Conservation (phyloP, 2,888 invertebrate genomes). For the Oligia strigilis region DNA sequence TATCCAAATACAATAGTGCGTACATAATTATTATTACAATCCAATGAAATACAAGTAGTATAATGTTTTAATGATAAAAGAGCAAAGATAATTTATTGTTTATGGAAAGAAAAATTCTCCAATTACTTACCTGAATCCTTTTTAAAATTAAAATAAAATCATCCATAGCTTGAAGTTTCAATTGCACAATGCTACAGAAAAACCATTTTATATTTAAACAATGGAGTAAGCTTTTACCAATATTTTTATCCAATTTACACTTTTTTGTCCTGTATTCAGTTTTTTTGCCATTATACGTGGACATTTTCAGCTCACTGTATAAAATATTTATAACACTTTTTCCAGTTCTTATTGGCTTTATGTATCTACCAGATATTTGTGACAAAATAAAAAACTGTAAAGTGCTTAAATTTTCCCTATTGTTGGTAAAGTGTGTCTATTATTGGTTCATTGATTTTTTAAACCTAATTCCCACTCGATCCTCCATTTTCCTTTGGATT, state of each 20-base stretch:
- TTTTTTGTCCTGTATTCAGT: constrained; percentile 27
- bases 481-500: not conserved
- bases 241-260: constrained; percentile 49
- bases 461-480: not conserved
- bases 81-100: not conserved
- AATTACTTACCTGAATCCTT: constrained; percentile 29
- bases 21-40: not conserved
- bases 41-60: not conserved
- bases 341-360: not conserved
- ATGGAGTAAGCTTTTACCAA: constrained; percentile 46
- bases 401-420: not conserved
- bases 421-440: not conserved
- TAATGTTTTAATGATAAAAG: not conserved
- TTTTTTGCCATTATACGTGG: constrained; percentile 17
- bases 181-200: constrained; percentile 42
- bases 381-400: not conserved
- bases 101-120: not conserved
- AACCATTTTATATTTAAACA: constrained; percentile 50
- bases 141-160: constrained; percentile 43
- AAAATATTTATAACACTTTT: not conserved
- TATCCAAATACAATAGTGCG: not conserved
- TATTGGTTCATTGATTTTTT: not conserved
- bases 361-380: not conserved
- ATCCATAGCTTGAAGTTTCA: constrained; percentile 42
- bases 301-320: constrained; percentile 9